Evolutionary conservation across 2,888 invertebrate genomes (phyloP), one percentile per base, ranked within the genome.

Genomic region (Orchesella flavescens): DNA sequence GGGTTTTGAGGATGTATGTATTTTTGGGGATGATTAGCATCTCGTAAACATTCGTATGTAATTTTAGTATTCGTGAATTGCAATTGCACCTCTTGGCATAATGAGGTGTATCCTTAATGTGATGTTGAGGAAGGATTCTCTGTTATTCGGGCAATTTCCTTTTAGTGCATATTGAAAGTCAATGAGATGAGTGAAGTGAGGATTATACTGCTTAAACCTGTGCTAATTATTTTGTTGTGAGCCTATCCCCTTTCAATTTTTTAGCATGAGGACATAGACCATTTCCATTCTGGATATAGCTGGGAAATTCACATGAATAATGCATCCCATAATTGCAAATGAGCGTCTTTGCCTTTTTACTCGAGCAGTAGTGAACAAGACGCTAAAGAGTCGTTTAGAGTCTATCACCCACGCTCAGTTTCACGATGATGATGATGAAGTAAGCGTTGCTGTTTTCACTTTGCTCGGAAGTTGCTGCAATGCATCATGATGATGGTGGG

Each of bases 41-140:
- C 63, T 61, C 77, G 68, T 77, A 77, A 77, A 57, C 44, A 76
- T 43, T 23, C 17, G 24, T 24, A 21, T 59, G 17, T 68, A 68
- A 77, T 77, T 69, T 59, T 65, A 55, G 77, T 44, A 57, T 59
- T 53, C 63, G 73, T 73, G 73, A 80, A 73, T 80, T 80, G 80
- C 80, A 80, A 73, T 80, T 80, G 80, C 80, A 80, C 73, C 46
- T 80, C 57, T 76, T 4, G 59, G 72, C 68, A 74, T 80, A 68
- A 80, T 80, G 55, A 72, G 79, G 63, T 65, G 49, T 72, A 80
- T 73, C 72, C 59, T 63, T 72, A 80, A 17, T 49, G 13, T 57
- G 73, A 73, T 73, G 80, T 80, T 80, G 80, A 80, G 80, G 80
- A 80, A 80, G 80, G 80, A 80, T 80, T 80, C 65, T 74, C 80